Percentiles rank a stretch among this genome's conserved stretches.
Evolutionary conservation across 1,140 invertebrate species (phyloP).

Genomic region (Lucilia sericata): DNA sequence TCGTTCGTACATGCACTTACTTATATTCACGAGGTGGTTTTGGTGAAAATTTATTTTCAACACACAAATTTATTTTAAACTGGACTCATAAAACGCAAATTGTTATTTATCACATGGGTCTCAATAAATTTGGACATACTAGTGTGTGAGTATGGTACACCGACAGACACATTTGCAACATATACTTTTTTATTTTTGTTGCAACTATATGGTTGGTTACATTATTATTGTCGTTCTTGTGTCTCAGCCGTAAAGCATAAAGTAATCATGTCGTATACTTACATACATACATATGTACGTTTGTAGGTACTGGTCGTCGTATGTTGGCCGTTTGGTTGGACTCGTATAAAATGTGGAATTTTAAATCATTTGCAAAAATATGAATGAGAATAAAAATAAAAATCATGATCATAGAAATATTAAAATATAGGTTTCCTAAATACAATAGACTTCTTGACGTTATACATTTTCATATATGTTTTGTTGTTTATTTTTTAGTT

Average conservation of each 20-base stretch:
- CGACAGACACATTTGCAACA: neutral
- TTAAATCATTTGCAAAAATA: slow-evolving; percentile 40
- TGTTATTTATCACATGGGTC: slow-evolving; percentile 42
- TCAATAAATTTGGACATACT: slow-evolving; percentile 40
- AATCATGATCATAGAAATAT: slow-evolving; percentile 31
- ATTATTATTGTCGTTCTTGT: slow-evolving; percentile 1
- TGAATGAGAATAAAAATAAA: slow-evolving; percentile 32
- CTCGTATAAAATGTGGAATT: slow-evolving; percentile 15
- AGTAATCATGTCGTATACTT: neutral
- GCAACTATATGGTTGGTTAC: neutral
- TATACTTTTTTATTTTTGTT: neutral
- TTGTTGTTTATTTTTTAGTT: neutral
- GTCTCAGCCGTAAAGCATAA: slow-evolving; percentile 14
- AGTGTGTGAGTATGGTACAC: neutral
- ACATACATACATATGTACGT: no score
- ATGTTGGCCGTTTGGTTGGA: neutral
- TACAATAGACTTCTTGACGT: slow-evolving; percentile 21
- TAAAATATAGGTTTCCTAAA: slow-evolving; percentile 39
- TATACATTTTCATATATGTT: neutral
- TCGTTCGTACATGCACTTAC: neutral
- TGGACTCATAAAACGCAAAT: slow-evolving; percentile 42
- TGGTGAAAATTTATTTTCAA: slow-evolving; percentile 40
- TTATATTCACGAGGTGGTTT: slow-evolving; percentile 20
- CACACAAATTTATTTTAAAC: slow-evolving; percentile 40
- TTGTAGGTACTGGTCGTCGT: neutral